Conservation (phyloP, 2,113 vertebrate genomes). For the Thamnophis sirtalis region DNA sequence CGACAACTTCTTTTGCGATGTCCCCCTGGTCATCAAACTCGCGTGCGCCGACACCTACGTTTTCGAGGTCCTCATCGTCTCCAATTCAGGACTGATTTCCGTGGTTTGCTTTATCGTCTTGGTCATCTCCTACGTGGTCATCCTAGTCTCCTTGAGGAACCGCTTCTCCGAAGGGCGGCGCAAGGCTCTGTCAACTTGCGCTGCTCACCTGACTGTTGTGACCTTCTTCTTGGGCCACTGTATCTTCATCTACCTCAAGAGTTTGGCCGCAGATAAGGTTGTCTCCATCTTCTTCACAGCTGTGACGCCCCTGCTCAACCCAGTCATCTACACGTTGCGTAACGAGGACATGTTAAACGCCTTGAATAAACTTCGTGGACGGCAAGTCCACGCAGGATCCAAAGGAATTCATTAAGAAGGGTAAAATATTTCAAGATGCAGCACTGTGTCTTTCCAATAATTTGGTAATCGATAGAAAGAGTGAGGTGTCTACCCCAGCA, state of each 20-base stretch:
- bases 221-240: conserved; percentile 25
- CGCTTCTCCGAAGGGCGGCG: conserved; percentile 3
- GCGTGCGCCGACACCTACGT: conserved; percentile 11
- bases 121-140: conserved; percentile 28
- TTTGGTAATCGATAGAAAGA: not conserved
- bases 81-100: conserved; percentile 17
- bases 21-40: conserved; percentile 22
- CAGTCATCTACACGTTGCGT: not conserved
- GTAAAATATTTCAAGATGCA: not conserved
- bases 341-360: conserved; percentile 24
- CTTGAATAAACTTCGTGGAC: not conserved
- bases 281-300: conserved; percentile 19
- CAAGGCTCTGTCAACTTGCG: conserved; percentile 44
- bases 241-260: conserved; percentile 36
- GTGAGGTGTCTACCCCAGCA: not conserved
- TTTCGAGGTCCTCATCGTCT: conserved; percentile 13
- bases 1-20: conserved; percentile 17
- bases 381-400: not conserved
- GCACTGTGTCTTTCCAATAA: not conserved
- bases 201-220: conserved; percentile 18
- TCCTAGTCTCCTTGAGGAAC: conserved; percentile 21
- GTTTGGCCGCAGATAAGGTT: not conserved
- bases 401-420: not conserved
- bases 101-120: conserved; percentile 20
- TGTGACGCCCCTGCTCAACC: conserved; percentile 7